phyloP scores from a whole-genome alignment of 2,888 invertebrate species.

The Nesidiocoris tenuis region DNA sequence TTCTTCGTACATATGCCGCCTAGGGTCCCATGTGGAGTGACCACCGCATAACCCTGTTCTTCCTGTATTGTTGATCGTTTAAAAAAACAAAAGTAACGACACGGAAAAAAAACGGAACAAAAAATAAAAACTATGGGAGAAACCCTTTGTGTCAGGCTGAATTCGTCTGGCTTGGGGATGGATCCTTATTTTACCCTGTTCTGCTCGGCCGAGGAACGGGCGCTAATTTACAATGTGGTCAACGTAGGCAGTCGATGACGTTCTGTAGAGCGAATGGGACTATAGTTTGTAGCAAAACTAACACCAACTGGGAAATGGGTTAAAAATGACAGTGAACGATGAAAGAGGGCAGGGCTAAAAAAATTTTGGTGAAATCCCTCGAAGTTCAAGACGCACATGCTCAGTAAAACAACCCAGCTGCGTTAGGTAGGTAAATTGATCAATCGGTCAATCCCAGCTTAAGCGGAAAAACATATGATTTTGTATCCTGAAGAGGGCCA shows the following conservation, averaged over 20 bases:
- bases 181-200: too few species aligned
- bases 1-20: conserved; percentile 86
- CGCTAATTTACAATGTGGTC: neutral
- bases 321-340: neutral
- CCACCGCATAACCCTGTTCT: conserved; percentile 58
- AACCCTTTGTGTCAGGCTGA: conserved; percentile 42
- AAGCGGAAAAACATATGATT: too few species aligned
- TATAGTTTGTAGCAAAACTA: too few species aligned
- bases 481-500: too few species aligned
- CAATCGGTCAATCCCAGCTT: too few species aligned
- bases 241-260: neutral
- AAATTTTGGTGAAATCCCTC: neutral
- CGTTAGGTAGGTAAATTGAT: too few species aligned
- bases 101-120: conserved; percentile 46
- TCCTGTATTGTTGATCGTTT: conserved; percentile 53
- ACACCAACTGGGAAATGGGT: neutral
- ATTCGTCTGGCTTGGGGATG: conserved; percentile 4
- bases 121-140: conserved; percentile 43
- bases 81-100: conserved; percentile 47
- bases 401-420: too few species aligned
- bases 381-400: too few species aligned
- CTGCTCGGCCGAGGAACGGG: too few species aligned
- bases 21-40: conserved; percentile 83
- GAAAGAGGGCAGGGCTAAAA: neutral
- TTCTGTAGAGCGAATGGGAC: neutral